These are phyloP conservation scores for Brachionus paranguensis DNA, from an alignment of 1,140 invertebrate genomes.

Conservation along the genomic window DNA sequence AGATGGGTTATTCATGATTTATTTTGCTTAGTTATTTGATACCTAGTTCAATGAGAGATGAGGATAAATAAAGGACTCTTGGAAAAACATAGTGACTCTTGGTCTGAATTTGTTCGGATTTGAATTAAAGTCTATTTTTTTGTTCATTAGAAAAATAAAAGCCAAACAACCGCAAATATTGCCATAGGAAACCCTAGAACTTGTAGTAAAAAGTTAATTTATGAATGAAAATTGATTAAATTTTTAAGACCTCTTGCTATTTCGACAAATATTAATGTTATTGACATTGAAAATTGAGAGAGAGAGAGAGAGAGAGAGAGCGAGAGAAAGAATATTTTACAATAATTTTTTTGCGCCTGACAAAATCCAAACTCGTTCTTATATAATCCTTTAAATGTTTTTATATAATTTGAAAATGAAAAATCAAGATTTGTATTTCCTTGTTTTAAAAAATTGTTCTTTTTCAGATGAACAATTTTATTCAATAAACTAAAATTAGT, in stretches of 20 bases:
- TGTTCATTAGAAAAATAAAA: neutral
- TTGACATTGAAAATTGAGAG: neutral
- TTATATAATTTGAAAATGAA: neutral
- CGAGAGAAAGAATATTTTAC: neutral
- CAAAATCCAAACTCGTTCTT: neutral
- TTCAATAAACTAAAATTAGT: neutral
- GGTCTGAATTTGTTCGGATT: too few species aligned
- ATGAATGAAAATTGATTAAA: neutral
- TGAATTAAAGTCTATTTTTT: too few species aligned
- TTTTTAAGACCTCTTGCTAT: neutral
- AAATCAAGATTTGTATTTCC: neutral
- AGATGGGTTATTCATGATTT: neutral
- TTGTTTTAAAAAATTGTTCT: neutral
- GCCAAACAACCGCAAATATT: neutral
- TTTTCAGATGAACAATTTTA: conserved; percentile 1
- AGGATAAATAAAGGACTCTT: too few species aligned
- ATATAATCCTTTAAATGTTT: neutral
- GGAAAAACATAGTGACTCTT: too few species aligned
- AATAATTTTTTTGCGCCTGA: neutral
- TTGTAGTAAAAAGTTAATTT: neutral
- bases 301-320: neutral
- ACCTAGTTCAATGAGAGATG: too few species aligned
- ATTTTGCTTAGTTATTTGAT: too few species aligned
- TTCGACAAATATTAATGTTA: neutral
- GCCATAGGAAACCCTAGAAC: neutral